These are phyloP conservation scores for Carterocephalus palaemon DNA, from an alignment of 2,888 invertebrate genomes.

Conservation along the genomic window DNA sequence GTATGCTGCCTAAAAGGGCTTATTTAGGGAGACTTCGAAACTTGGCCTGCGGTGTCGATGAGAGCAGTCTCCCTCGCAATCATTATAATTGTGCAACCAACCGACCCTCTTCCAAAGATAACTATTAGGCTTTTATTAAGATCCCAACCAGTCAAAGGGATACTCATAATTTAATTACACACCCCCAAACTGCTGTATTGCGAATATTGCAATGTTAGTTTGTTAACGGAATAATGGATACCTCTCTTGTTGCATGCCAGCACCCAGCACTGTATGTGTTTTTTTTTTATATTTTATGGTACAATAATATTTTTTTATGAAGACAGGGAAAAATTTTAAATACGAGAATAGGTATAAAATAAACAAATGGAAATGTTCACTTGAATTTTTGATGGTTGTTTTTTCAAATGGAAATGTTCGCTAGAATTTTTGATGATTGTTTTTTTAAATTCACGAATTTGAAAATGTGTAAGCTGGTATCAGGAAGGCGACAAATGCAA, in stretches of 20 bases:
- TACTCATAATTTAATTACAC: slow-evolving; percentile 73
- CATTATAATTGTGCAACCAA: slow-evolving; percentile 56
- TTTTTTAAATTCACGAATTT: slow-evolving; percentile 10
- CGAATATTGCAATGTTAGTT: too few species aligned
- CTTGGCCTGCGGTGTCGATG: slow-evolving; percentile 35
- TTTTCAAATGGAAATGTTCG: background rate
- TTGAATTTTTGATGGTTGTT: too few species aligned
- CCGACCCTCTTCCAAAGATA: slow-evolving; percentile 61
- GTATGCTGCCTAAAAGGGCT: slow-evolving; percentile 19
- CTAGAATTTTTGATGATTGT: background rate
- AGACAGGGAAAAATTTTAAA: too few species aligned
- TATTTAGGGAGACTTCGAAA: slow-evolving; percentile 15
- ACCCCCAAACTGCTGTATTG: slow-evolving; percentile 14
- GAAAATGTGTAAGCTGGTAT: too few species aligned
- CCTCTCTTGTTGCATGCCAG: slow-evolving; percentile 35
- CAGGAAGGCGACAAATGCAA: too few species aligned
- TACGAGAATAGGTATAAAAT: too few species aligned
- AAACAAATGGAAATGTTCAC: too few species aligned
- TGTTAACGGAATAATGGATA: slow-evolving; percentile 25
- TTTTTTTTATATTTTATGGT: too few species aligned
- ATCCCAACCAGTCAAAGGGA: slow-evolving; percentile 67
- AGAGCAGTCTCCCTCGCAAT: slow-evolving; percentile 37
- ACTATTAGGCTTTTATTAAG: slow-evolving; percentile 75
- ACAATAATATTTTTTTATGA: too few species aligned
- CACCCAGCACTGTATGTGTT: too few species aligned